A percentile compares a stretch with the other conserved stretches of the same genome.
These are phyloP conservation scores for Nycticryphes semicollaris DNA, from an alignment of 2,113 vertebrate genomes.

Conservation along the genomic window DNA sequence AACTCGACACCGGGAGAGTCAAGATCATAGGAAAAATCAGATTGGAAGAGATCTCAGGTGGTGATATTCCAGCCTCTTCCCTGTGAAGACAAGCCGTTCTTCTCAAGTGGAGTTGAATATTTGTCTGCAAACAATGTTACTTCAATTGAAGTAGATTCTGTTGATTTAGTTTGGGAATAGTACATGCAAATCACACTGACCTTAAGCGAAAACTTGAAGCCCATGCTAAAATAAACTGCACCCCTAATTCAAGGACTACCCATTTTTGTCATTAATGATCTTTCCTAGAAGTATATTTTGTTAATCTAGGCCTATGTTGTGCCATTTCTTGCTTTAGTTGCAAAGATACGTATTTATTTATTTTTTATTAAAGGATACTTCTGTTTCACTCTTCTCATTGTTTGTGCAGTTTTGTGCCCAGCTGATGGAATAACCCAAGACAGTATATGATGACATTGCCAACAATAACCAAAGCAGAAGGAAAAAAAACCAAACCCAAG, in stretches of 20 bases:
- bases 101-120: background rate
- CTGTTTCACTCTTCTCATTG: background rate
- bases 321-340: background rate
- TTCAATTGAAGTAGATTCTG: background rate
- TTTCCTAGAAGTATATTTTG: background rate
- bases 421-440: background rate
- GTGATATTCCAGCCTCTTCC: background rate
- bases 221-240: background rate
- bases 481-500: background rate
- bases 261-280: background rate
- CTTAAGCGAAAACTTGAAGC: background rate
- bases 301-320: background rate
- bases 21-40: background rate
- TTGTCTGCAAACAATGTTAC: background rate
- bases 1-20: background rate
- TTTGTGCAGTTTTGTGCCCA: background rate
- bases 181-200: background rate
- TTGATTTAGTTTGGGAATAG: background rate
- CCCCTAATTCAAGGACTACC: background rate
- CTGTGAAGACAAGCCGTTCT: accelerated
- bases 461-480: background rate
- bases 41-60: background rate
- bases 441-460: background rate
- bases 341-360: background rate
- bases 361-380: background rate